Base-by-base conservation (phyloP, 2,797 vertebrate species). In the Harpagifer antarcticus region DNA sequence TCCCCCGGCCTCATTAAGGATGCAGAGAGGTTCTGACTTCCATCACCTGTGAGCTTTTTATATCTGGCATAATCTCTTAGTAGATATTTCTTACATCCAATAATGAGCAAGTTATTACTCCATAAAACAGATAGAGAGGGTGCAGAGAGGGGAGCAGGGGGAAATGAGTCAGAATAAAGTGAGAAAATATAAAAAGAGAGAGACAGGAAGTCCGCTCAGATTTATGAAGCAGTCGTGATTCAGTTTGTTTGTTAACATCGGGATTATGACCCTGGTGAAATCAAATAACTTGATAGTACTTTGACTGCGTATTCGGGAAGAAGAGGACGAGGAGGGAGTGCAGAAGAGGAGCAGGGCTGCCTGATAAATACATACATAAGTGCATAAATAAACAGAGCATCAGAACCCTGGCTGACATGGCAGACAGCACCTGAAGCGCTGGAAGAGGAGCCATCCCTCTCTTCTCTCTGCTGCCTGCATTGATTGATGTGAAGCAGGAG, bases 31-130 rank as follows among this genome's bases (percentile, higher is more conserved):
- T 86, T 92, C 91, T 82, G 73, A 92, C 89, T 91, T 83, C 80
- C 86, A 86, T 92, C 93, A 93, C 91, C 92, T 90, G 79, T 86
- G 85, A 86, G 90, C 91, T 94, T 94, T 91, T 93, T 94, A 92
- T 94, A 94, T 93, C 84, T 88, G 76, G 87, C 80, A 88, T 93
- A 94, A 94, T 94, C 91, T 94, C 93, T 92, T 88, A 89, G 91
- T 90, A 90, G 91, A 91, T 94, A 89, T 94, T 92, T 92, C 86
- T 88, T 90, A 92, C 87, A 90, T 90, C 88, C 87, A 85, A 93
- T 94, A 94, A 94, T 89, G 93, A 93, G 89, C 89, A 72, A 81
- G 88, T 94, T 94, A 95, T 94, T 92, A 91, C 91, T 87, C 86
- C 82, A 85, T 86, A 86, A 90, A 91, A 94, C 88, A 85, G 79